Percentiles rank a stretch among this genome's conserved stretches.
Evolutionary conservation across 92 coral and sea anemone genomes (phyloP).

Genomic region (Phenganax stokvisi): DNA sequence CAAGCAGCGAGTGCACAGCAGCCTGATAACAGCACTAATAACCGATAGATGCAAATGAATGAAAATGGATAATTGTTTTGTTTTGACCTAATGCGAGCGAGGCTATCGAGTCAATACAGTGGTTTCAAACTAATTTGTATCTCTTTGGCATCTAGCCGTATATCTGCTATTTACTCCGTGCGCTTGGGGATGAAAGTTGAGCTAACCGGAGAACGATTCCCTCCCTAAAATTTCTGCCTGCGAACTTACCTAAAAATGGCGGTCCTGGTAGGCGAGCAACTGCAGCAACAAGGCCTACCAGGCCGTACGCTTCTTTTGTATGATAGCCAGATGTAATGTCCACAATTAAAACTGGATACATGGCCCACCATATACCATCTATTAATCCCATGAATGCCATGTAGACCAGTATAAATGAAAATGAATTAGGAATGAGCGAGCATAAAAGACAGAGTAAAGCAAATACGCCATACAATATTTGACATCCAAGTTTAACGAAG

Average conservation of each 20-base stretch:
- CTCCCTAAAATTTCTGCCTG: no score
- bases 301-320: conserved; percentile 4
- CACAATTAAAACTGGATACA: background rate
- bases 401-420: conserved; percentile 18
- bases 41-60: no score
- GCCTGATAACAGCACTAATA: no score
- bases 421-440: conserved; percentile 6
- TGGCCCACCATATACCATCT: conserved; percentile 24
- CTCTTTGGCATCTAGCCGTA: no score
- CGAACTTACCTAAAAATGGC: conserved; percentile 20
- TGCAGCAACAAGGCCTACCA: background rate
- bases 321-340: conserved; percentile 5
- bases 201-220: no score
- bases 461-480: background rate
- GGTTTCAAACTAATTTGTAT: no score
- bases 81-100: no score
- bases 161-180: no score
- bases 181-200: no score
- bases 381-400: conserved; percentile 26
- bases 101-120: no score
- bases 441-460: conserved; percentile 9
- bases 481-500: background rate
- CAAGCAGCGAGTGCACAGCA: no score
- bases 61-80: no score
- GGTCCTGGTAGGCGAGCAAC: conserved; percentile 22